Evolutionary conservation across 2,113 vertebrate species (phyloP), one percentile per base, ranked within the genome.

Genomic region (Podarcis muralis): DNA sequence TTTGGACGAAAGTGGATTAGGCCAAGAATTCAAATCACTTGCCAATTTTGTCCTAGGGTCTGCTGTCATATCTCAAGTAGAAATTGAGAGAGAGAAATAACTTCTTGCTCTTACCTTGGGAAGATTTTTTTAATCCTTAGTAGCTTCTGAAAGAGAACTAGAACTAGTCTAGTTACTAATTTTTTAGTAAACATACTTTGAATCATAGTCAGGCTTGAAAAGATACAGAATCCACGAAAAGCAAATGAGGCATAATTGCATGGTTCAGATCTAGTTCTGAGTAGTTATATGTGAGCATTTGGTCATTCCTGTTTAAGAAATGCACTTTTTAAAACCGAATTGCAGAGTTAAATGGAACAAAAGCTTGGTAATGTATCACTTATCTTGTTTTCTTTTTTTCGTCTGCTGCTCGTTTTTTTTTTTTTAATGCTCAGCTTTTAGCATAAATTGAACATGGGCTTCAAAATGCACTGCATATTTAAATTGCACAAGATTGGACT

Each of bases 281-380:
- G 27, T 74, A 59, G 40, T 62, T 32, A 37, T 2, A 37, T 75
- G 25, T 85, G 18, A 27, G 35, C 35, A 83, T 37, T 57, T 40
- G 48, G 48, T 48, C 53, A 72, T 87, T 85, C 62, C 40, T 65
- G 25, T 81, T 81, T 87, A 81, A 65, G 30, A 81, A 71, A 89
- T 53, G 20, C 16, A 30, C 9, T 66, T 89, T 74, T 30, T 6
- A 43, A 40, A 22, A 23, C 20, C 11, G 35, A 85, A 74, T 75
- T 81, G 74, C n/a, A 81, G 53, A 53, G 57, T 74, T 81, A 66
- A 86, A 85, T 30, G 37, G 25, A 81, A 66, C 37, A 85, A 85
- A 89, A 48, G 30, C 35, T 65, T 81, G 35, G 57, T 32, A 85
- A 80, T 62, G 35, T 48, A 80, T 27, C 35, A 25, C 37, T 22